These are phyloP conservation scores for Drosophila ironensis DNA, from an alignment of 1,140 invertebrate genomes.

Conservation along the genomic window DNA sequence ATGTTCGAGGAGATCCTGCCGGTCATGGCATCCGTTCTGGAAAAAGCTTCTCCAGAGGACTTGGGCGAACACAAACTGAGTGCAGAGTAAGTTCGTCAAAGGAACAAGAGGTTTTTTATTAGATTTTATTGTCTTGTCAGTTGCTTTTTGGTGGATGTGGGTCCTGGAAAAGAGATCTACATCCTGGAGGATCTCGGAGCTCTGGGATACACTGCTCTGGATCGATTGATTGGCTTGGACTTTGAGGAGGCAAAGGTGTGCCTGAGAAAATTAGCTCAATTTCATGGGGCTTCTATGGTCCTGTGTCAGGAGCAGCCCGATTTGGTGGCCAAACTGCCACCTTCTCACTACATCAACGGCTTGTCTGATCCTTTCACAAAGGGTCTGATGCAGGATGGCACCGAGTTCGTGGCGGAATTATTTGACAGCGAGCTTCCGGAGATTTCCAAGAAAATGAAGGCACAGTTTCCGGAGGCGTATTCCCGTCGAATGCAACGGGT, in stretches of 20 bases:
- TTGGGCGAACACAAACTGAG: conserved; percentile 31
- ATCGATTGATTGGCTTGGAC: conserved; percentile 34
- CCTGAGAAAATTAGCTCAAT: conserved; percentile 50
- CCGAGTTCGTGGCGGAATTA: conserved; percentile 34
- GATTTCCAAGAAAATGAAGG: conserved; percentile 73
- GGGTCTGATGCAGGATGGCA: conserved; percentile 46
- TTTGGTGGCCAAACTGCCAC: conserved; percentile 14
- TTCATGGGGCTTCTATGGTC: conserved; percentile 61
- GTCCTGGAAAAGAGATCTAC: conserved; percentile 36
- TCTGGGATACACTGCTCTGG: conserved; percentile 14
- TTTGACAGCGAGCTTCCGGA: conserved; percentile 80
- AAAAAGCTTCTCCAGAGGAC: background rate
- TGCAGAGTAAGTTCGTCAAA: conserved; percentile 10
- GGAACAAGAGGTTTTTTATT: no score
- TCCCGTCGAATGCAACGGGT: conserved; percentile 12
- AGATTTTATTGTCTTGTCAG: no score
- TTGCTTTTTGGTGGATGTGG: conserved; percentile 28
- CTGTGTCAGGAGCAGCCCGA: conserved; percentile 23
- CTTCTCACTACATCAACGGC: conserved; percentile 33
- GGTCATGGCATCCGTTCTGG: conserved; percentile 33
- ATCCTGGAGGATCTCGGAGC: conserved; percentile 50
- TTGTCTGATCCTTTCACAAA: conserved; percentile 4
- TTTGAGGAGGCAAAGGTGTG: conserved; percentile 25
- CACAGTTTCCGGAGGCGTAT: conserved; percentile 44
- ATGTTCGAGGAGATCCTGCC: conserved; percentile 54